These are phyloP conservation scores for Elanus axillaris DNA, from an alignment of 2,113 vertebrate genomes.

Conservation along the genomic window DNA sequence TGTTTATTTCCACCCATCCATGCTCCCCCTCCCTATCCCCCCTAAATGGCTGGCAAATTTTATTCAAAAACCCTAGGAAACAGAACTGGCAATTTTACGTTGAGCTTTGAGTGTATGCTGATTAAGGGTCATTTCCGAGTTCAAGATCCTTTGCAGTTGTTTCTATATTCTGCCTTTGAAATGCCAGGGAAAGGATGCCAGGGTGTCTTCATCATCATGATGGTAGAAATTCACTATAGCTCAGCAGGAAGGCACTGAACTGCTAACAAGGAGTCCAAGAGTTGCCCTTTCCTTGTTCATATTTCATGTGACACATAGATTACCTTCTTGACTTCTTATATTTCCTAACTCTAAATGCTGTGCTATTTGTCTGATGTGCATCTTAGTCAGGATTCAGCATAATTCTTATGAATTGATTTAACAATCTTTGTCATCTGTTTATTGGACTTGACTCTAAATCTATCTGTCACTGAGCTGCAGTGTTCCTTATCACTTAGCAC, in stretches of 20 bases:
- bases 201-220: neutral
- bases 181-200: neutral
- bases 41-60: neutral
- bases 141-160: neutral
- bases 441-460: slow-evolving; percentile 10
- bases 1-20: neutral
- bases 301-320: slow-evolving; percentile 7
- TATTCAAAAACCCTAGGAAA: neutral
- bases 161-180: neutral
- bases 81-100: neutral
- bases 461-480: neutral
- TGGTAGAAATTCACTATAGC: neutral
- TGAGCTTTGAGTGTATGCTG: neutral
- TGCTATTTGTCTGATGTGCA: neutral
- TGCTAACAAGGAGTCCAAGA: neutral
- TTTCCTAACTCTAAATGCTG: neutral
- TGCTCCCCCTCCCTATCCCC: neutral
- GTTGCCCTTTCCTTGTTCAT: neutral
- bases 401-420: slow-evolving; percentile 30
- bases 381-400: slow-evolving; percentile 18
- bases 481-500: neutral
- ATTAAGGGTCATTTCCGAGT: neutral
- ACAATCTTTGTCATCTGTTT: neutral
- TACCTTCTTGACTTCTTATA: neutral
- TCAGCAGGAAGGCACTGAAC: slow-evolving; percentile 24